Conservation (phyloP, 2,113 vertebrate species). For the Sus scrofa region DNA sequence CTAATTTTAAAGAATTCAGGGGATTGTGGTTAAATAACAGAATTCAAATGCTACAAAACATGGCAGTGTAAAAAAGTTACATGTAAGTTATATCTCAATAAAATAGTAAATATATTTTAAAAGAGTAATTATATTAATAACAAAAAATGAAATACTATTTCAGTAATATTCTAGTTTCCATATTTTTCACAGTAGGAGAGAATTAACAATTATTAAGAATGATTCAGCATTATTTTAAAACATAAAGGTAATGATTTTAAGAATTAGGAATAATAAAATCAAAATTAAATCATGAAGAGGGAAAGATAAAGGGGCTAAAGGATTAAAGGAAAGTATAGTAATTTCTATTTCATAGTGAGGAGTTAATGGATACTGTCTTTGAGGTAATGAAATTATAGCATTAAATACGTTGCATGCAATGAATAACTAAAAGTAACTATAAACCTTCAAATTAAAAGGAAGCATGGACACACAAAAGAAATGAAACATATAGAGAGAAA, state of each 20-base stretch:
- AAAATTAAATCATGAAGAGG: not conserved
- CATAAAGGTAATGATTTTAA: not conserved
- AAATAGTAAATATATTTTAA: not conserved
- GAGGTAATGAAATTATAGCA: not conserved
- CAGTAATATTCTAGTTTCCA: not conserved
- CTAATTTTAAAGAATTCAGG: not conserved
- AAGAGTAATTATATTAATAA: not conserved
- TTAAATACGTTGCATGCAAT: not conserved
- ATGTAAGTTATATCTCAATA: not conserved
- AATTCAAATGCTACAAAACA: not conserved
- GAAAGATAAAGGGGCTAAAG: not conserved
- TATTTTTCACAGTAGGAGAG: not conserved
- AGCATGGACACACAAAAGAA: not conserved
- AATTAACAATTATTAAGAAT: not conserved
- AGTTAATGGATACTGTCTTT: not conserved
- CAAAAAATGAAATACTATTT: not conserved
- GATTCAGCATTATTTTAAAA: not conserved
- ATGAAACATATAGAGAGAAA: not conserved
- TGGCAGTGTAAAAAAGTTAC: not conserved
- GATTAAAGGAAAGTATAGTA: not conserved
- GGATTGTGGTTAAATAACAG: not conserved
- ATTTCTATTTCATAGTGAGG: not conserved
- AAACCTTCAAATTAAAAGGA: not conserved
- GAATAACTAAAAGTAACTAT: not conserved
- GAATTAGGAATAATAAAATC: not conserved